phyloP scores from a whole-genome alignment of 2,888 invertebrate genomes.

The Parapristionchus giblindavisi region DNA sequence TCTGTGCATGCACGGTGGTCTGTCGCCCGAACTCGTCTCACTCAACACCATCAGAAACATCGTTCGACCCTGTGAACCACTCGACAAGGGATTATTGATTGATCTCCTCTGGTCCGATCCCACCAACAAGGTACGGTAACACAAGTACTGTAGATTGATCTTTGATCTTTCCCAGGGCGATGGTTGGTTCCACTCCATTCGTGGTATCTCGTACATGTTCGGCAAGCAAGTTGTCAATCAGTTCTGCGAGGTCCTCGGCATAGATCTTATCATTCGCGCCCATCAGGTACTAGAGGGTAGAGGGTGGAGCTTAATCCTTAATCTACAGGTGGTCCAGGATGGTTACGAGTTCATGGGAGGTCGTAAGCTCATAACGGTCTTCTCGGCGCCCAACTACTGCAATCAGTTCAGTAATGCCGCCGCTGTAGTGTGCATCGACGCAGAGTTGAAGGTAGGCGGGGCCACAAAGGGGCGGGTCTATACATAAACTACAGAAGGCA shows the following conservation, averaged over 20 bases:
- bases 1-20: conserved; percentile 63
- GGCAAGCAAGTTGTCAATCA: conserved; percentile 59
- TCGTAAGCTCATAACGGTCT: conserved; percentile 60
- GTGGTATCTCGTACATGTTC: conserved; percentile 62
- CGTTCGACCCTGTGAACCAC: conserved; percentile 58
- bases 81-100: conserved; percentile 58
- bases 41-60: conserved; percentile 58
- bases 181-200: conserved; percentile 49
- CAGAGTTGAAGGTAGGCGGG: conserved; percentile 54
- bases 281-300: conserved; percentile 46
- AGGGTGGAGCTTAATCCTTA: neutral
- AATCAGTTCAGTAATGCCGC: conserved; percentile 61
- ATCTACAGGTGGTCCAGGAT: conserved; percentile 57
- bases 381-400: conserved; percentile 64
- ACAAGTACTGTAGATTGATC: too few relatives aligned
- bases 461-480: neutral
- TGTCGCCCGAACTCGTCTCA: conserved; percentile 55
- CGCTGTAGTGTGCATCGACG: conserved; percentile 61
- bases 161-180: conserved; percentile 44
- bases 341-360: conserved; percentile 64
- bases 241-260: conserved; percentile 53
- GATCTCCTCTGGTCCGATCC: conserved; percentile 65
- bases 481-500: neutral
- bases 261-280: conserved; percentile 63
- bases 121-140: conserved; percentile 53